Evolutionary conservation across 1,140 invertebrate species (phyloP).

Genomic region (Hyles vespertilio): DNA sequence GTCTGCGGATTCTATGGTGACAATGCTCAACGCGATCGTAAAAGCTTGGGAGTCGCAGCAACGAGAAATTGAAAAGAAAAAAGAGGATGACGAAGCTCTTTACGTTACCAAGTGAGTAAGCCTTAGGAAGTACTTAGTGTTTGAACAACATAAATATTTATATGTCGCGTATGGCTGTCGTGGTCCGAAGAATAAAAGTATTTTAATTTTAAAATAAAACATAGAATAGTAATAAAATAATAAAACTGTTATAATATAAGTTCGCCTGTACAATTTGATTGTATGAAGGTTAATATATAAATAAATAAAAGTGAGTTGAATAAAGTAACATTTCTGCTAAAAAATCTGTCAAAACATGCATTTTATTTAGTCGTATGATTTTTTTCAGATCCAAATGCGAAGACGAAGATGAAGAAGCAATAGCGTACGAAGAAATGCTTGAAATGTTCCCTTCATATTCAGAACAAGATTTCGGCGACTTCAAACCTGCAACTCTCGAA

Average conservation of each 20-base stretch:
- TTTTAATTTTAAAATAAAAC: background rate
- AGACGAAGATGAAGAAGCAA: slow-evolving; percentile 84
- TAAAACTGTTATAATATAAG: too few relatives aligned
- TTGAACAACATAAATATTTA: too few relatives aligned
- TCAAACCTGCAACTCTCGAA: slow-evolving; percentile 66
- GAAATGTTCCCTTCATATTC: slow-evolving; percentile 86
- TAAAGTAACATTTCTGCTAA: too few relatives aligned
- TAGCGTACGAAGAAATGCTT: slow-evolving; percentile 81
- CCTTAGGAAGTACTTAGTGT: too few relatives aligned
- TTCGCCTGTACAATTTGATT: too few relatives aligned
- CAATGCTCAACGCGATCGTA: slow-evolving; percentile 79
- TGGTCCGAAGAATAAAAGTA: background rate
- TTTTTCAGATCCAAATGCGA: slow-evolving; percentile 76
- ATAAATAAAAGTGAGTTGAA: too few relatives aligned
- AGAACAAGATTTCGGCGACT: slow-evolving; percentile 82
- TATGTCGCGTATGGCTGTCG: too few relatives aligned
- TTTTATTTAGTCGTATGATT: too few relatives aligned
- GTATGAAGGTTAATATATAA: too few relatives aligned
- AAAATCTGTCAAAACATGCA: too few relatives aligned
- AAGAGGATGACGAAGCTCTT: slow-evolving; percentile 86
- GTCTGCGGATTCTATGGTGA: slow-evolving; percentile 73
- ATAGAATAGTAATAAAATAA: background rate
- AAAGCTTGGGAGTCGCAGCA: slow-evolving; percentile 86
- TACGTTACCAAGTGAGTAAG: slow-evolving; percentile 85
- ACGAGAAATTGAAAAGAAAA: slow-evolving; percentile 79